Percentiles rank a stretch among this genome's conserved stretches.
phyloP scores from a whole-genome alignment of 2,113 vertebrate genomes.

The Pachypanchax playfairii region DNA sequence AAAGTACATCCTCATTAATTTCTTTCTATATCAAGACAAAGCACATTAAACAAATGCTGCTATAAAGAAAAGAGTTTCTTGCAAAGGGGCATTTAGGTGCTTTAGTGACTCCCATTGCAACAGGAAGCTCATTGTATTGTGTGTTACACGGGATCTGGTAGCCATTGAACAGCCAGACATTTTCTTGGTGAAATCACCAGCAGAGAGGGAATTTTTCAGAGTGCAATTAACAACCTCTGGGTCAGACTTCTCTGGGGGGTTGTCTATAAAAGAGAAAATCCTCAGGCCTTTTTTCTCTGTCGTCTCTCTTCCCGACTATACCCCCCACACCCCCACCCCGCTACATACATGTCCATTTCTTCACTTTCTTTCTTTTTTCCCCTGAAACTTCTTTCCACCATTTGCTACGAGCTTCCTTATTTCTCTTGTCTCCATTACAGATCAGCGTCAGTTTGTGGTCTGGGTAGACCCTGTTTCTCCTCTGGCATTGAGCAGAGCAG shows the following conservation, averaged over 20 bases:
- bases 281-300: conserved; percentile 38
- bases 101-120: conserved; percentile 38
- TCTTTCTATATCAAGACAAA: too few species aligned
- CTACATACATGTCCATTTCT: conserved; percentile 22
- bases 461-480: conserved; percentile 37
- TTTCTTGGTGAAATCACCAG: conserved; percentile 63
- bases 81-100: conserved; percentile 29
- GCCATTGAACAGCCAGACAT: conserved; percentile 60
- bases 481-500: conserved; percentile 1
- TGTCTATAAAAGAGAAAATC: conserved; percentile 32
- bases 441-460: conserved; percentile 52
- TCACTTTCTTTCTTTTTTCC: conserved; percentile 20
- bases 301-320: conserved; percentile 27
- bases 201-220: conserved; percentile 59
- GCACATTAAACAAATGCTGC: too few species aligned
- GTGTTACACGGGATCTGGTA: conserved; percentile 58
- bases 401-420: background rate
- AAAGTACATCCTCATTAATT: too few species aligned
- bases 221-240: conserved; percentile 70
- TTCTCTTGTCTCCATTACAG: conserved; percentile 45
- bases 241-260: conserved; percentile 61
- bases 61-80: conserved; percentile 12
- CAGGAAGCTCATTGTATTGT: conserved; percentile 51
- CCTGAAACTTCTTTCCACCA: background rate
- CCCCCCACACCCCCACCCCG: conserved; percentile 6